Conservation (phyloP, 2,888 invertebrate species). For the Amphipyra tragopoginis region DNA sequence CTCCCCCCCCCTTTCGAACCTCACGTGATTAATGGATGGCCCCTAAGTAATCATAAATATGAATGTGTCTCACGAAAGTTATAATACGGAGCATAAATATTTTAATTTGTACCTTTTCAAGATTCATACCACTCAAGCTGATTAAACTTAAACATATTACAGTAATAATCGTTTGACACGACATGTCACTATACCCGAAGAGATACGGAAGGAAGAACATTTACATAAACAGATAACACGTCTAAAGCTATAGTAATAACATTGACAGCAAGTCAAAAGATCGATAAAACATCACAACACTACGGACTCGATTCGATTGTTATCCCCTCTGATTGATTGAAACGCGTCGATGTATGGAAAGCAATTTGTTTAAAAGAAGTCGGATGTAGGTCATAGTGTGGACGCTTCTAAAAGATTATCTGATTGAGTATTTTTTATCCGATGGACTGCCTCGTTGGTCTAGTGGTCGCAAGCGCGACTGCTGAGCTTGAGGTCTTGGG, state of each 20-base stretch:
- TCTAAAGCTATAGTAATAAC: slow-evolving; percentile 24
- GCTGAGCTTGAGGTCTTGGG: no score
- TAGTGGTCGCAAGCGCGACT: no score
- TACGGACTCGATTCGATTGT: slow-evolving; percentile 34
- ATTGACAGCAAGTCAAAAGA: slow-evolving; percentile 28
- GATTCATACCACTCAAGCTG: slow-evolving; percentile 8
- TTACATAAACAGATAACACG: slow-evolving; percentile 21
- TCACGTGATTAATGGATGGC: no score
- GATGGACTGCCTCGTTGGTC: no score
- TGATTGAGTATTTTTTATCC: no score
- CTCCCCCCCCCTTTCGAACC: no score
- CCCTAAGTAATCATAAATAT: no score
- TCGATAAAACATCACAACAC: slow-evolving; percentile 31
- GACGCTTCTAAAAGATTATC: background rate
- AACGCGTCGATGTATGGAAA: slow-evolving; percentile 18
- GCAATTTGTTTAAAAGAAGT: slow-evolving; percentile 28
- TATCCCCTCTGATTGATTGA: slow-evolving; percentile 36
- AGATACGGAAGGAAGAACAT: slow-evolving; percentile 16
- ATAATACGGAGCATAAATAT: no score
- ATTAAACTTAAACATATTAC: slow-evolving; percentile 37
- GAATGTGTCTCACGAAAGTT: no score
- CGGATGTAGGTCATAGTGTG: slow-evolving; percentile 8
- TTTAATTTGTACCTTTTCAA: no score
- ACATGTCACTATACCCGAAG: slow-evolving; percentile 32
- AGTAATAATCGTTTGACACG: slow-evolving; percentile 11